Evolutionary conservation across 2,113 vertebrate genomes (phyloP).

Genomic region (Bagarius yarrelli): DNA sequence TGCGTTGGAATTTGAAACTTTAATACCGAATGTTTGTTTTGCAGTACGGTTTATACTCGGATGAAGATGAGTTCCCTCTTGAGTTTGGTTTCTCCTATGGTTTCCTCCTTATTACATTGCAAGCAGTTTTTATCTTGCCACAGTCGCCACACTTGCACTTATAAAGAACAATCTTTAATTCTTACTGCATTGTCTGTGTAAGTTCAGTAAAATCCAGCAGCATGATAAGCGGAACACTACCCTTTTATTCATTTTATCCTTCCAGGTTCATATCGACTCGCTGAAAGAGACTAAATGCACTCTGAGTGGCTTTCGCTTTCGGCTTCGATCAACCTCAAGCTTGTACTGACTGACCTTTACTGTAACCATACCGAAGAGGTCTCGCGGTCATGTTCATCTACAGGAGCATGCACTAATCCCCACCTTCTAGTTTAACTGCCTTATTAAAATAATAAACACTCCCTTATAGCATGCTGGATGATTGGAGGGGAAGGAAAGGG

Average conservation of each 20-base stretch:
- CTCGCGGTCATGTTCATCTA: not conserved
- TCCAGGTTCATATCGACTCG: not conserved
- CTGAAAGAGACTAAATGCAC: constrained; percentile 16
- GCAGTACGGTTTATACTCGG: too few relatives aligned
- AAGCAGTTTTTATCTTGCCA: too few relatives aligned
- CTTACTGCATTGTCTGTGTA: not conserved
- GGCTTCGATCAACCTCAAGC: not conserved
- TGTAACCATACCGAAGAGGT: not conserved
- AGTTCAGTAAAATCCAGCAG: not conserved
- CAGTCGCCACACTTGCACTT: too few relatives aligned
- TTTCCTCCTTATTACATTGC: too few relatives aligned
- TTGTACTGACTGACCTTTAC: constrained; percentile 21
- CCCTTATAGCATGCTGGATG: not conserved
- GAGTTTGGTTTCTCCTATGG: too few relatives aligned
- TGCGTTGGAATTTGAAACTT: too few relatives aligned
- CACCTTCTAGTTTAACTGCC: not conserved
- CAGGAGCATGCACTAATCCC: not conserved
- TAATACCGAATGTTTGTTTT: too few relatives aligned
- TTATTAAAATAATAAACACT: not conserved
- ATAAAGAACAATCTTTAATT: not conserved
- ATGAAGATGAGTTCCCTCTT: too few relatives aligned
- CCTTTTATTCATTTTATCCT: not conserved
- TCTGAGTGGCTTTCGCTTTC: not conserved
- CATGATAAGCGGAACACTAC: not conserved
- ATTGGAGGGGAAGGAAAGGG: too few relatives aligned